phyloP scores from a whole-genome alignment of 2,888 invertebrate genomes.

The Carcina quercana region DNA sequence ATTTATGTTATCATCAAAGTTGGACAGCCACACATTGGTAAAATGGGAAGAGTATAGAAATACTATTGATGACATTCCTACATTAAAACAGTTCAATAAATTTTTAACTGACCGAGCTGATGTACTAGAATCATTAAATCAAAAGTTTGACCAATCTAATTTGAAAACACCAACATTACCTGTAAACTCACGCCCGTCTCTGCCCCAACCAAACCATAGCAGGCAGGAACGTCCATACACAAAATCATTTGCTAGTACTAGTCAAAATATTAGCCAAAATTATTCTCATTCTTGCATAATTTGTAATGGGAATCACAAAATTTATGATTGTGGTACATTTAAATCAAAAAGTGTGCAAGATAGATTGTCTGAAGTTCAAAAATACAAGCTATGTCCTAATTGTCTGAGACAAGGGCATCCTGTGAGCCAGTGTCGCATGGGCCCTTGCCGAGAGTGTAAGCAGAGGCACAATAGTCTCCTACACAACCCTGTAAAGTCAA shows the following conservation, averaged over 20 bases:
- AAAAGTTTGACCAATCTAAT: constrained; percentile 3
- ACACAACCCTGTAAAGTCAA: constrained; percentile 8
- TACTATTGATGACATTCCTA: constrained; percentile 12
- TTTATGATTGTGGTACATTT: constrained; percentile 21
- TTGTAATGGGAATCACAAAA: constrained; percentile 18
- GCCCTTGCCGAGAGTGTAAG: constrained; percentile 19
- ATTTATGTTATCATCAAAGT: constrained; percentile 13
- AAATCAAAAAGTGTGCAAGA: constrained; percentile 14
- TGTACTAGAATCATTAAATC: constrained; percentile 18
- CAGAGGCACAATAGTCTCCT: constrained; percentile 20
- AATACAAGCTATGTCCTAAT: constrained; percentile 18
- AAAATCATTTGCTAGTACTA: constrained; percentile 12
- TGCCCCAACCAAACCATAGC: not conserved
- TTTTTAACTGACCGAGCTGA: constrained; percentile 21
- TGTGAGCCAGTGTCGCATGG: constrained; percentile 17
- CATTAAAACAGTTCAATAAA: constrained; percentile 17
- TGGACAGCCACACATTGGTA: constrained; percentile 13
- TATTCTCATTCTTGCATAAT: constrained; percentile 11
- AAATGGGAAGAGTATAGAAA: constrained; percentile 18
- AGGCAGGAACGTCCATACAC: constrained; percentile 12
- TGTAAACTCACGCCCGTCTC: not conserved
- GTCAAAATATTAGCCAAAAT: not conserved
- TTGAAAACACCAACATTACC: not conserved
- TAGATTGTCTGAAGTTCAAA: constrained; percentile 8
- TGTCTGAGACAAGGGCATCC: constrained; percentile 19